These are phyloP conservation scores for Zygogramma bicolorata DNA, from an alignment of 2,888 invertebrate genomes.

Conservation along the genomic window DNA sequence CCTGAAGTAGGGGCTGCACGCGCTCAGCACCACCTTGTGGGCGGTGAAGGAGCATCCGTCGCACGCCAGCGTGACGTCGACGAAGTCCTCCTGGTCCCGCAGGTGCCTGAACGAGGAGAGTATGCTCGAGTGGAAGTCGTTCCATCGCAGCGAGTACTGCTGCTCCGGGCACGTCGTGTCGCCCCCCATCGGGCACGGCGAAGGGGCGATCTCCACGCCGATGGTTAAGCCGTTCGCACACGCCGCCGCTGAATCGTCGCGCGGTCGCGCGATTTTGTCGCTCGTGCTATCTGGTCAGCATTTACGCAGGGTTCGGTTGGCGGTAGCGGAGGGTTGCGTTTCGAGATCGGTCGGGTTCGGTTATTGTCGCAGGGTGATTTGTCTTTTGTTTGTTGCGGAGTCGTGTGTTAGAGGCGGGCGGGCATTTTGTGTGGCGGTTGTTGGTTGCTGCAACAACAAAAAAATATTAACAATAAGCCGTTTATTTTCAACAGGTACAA, in stretches of 20 bases:
- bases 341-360: conserved; percentile 23
- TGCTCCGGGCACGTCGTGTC: conserved; percentile 77
- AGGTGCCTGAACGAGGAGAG: conserved; percentile 90
- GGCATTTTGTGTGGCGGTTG: conserved; percentile 7
- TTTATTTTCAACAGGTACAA: too few relatives aligned
- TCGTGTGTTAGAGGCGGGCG: not conserved
- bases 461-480: not conserved
- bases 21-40: conserved; percentile 90
- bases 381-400: conserved; percentile 21
- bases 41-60: conserved; percentile 90
- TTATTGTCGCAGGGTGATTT: conserved; percentile 13
- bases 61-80: conserved; percentile 93
- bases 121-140: conserved; percentile 93
- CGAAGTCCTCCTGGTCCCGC: conserved; percentile 91
- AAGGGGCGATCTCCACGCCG: conserved; percentile 67
- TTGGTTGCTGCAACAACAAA: conserved; percentile 6
- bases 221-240: conserved; percentile 62
- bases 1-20: conserved; percentile 93
- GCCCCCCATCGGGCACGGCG: conserved; percentile 72
- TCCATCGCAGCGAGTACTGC: conserved; percentile 94
- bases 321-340: conserved; percentile 30
- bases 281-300: conserved; percentile 49
- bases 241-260: conserved; percentile 9
- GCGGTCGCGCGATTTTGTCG: conserved; percentile 13
- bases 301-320: conserved; percentile 16